A percentile compares a stretch with the other conserved stretches of the same genome.
Evolutionary conservation across 2,113 vertebrate genomes (phyloP).

Genomic region (Pomatorhinus ruficollis): DNA sequence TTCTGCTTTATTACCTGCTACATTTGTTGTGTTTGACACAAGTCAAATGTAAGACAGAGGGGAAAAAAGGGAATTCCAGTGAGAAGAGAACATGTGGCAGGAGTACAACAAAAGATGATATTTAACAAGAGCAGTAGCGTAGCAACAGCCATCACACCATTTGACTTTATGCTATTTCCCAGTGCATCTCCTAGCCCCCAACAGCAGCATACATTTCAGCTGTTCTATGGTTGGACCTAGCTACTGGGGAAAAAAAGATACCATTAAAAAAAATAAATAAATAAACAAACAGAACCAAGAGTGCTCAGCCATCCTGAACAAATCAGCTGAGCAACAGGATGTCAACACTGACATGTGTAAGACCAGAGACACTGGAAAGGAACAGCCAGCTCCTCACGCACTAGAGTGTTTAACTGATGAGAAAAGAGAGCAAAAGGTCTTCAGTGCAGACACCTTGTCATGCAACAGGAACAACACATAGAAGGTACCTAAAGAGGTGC

Average conservation of each 20-base stretch:
- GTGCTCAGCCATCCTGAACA: background rate
- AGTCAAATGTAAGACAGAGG: background rate
- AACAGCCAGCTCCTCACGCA: rapidly evolving
- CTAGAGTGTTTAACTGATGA: background rate
- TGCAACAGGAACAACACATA: rapidly evolving
- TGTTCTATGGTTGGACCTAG: background rate
- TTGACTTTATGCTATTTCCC: background rate
- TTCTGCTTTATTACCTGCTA: background rate
- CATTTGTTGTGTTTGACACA: background rate
- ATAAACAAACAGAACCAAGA: background rate
- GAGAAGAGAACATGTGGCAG: background rate
- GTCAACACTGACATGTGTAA: background rate
- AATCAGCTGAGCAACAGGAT: background rate
- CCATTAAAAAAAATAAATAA: background rate
- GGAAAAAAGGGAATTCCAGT: background rate
- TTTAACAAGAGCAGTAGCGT: background rate
- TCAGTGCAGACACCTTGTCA: background rate
- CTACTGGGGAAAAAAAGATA: background rate
- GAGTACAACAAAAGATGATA: background rate
- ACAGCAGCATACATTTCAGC: background rate
- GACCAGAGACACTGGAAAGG: background rate
- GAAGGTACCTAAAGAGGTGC: background rate
- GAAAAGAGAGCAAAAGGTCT: background rate
- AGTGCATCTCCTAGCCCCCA: background rate
- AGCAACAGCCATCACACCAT: background rate